A percentile compares a stretch with the other conserved stretches of the same genome.
Evolutionary conservation across 2,888 invertebrate species (phyloP).

Genomic region (Nudaria mundana): DNA sequence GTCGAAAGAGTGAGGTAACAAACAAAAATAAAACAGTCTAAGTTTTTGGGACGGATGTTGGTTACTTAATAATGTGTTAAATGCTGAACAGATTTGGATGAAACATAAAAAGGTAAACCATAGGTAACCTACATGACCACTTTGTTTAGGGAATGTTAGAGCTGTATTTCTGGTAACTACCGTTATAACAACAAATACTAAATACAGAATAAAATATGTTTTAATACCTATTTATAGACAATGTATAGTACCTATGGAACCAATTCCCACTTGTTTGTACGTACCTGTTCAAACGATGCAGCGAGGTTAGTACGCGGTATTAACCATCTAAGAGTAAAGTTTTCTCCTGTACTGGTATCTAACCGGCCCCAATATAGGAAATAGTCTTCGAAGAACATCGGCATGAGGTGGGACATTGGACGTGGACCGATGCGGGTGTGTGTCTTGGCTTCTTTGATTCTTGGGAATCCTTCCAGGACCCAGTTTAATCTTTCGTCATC

Average conservation of each 20-base stretch:
- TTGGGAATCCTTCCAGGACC: conserved; percentile 69
- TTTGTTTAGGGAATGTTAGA: no score
- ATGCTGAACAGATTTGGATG: no score
- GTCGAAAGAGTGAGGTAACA: no score
- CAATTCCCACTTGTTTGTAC: no score
- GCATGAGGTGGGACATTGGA: conserved; percentile 73
- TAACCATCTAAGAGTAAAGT: conserved; percentile 80
- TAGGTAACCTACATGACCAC: no score
- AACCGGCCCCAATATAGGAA: conserved; percentile 84
- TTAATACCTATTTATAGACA: neutral
- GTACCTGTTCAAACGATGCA: conserved; percentile 82
- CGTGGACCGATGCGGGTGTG: conserved; percentile 72
- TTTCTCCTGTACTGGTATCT: conserved; percentile 60
- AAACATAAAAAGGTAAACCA: no score
- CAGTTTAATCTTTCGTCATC: conserved; percentile 62
- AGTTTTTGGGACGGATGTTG: no score
- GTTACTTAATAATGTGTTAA: no score
- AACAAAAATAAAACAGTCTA: no score
- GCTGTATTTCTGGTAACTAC: no score
- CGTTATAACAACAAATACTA: no score
- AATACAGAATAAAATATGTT: no score
- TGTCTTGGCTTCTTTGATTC: conserved; percentile 74
- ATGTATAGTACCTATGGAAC: neutral
- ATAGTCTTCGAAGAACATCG: conserved; percentile 82
- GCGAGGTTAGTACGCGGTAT: conserved; percentile 80